These are phyloP conservation scores for Actinia equina DNA, from an alignment of 64 coral and sea anemone species.

Conservation along the genomic window DNA sequence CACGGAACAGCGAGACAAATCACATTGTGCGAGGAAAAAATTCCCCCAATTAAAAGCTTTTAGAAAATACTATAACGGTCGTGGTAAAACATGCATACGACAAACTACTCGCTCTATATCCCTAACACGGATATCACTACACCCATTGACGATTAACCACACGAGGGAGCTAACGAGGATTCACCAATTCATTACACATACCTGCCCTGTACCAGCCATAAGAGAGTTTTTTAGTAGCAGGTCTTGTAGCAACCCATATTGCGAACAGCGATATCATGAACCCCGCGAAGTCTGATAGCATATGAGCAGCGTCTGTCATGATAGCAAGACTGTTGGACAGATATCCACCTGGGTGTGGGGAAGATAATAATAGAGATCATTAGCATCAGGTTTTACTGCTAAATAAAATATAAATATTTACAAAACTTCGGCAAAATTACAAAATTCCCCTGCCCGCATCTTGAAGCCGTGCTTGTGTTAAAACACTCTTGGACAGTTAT, in stretches of 20 bases:
- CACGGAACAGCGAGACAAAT: no score
- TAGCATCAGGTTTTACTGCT: neutral
- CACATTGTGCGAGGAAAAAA: no score
- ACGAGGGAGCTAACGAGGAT: no score
- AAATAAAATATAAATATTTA: no score
- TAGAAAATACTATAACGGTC: no score
- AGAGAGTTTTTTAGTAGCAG: conserved; percentile 83
- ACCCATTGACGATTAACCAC: neutral
- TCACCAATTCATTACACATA: conserved; percentile 4
- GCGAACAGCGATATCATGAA: conserved; percentile 90
- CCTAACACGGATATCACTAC: neutral
- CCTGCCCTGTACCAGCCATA: conserved; percentile 96
- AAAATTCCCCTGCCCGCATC: no score
- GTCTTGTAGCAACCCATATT: conserved; percentile 83
- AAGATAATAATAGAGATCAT: neutral
- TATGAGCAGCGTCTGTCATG: conserved; percentile 91
- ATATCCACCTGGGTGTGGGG: conserved; percentile 65
- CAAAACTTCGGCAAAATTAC: no score
- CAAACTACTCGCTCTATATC: no score
- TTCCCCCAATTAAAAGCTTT: no score
- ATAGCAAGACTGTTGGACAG: conserved; percentile 90
- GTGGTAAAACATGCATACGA: no score
- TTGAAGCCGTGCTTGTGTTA: no score
- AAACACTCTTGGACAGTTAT: no score
- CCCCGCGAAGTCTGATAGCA: conserved; percentile 90